Evolutionary conservation across 2,888 invertebrate species (phyloP).

Genomic region (Gortyna flavago): DNA sequence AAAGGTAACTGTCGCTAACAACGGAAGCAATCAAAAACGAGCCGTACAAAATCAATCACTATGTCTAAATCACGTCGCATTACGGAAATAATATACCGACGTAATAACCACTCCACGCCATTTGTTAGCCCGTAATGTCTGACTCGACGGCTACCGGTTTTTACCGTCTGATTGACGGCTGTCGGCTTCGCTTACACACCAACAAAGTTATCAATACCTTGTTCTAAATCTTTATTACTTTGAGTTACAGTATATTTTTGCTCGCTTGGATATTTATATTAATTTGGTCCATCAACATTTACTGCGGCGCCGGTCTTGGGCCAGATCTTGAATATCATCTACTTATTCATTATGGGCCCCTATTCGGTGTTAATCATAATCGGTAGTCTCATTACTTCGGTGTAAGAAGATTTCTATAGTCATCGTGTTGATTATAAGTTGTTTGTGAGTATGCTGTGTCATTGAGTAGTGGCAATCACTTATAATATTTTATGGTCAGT

Average conservation of each 20-base stretch:
- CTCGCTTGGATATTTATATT: constrained; percentile 33
- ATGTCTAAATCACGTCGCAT: constrained; percentile 66
- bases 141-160: constrained; percentile 89
- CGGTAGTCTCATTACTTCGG: constrained; percentile 80
- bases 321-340: constrained; percentile 89
- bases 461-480: constrained; percentile 67
- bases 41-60: constrained; percentile 64
- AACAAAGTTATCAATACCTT: constrained; percentile 70
- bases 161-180: constrained; percentile 90
- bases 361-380: constrained; percentile 88
- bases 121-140: constrained; percentile 86
- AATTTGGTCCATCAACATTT: constrained; percentile 76
- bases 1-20: constrained; percentile 53
- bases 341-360: constrained; percentile 88
- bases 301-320: constrained; percentile 87
- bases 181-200: constrained; percentile 86
- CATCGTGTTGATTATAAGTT: constrained; percentile 74
- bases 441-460: constrained; percentile 74
- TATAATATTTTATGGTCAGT: constrained; percentile 64
- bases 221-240: constrained; percentile 40
- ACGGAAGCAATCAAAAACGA: constrained; percentile 61
- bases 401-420: constrained; percentile 75
- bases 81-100: constrained; percentile 68
- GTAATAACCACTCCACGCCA: constrained; percentile 80
- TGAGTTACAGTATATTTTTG: constrained; percentile 64